Evolutionary conservation across 2,797 vertebrate species (phyloP).

Genomic region (Nothura maculosa): DNA sequence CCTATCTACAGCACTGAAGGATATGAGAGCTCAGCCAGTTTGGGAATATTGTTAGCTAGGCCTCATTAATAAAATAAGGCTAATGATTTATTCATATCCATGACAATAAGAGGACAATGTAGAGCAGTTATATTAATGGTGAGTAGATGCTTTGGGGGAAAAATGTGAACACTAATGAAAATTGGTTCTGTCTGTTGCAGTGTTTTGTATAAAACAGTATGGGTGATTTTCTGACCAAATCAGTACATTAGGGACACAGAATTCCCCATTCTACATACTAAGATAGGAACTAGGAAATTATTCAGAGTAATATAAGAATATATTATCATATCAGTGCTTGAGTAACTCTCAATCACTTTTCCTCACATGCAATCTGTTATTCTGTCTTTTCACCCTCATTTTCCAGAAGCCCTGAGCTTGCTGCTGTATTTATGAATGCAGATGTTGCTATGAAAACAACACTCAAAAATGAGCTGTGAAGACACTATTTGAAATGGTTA

Average conservation of each 20-base stretch:
- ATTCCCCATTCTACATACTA: slow-evolving; percentile 59
- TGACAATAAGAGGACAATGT: slow-evolving; percentile 80
- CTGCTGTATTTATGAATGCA: slow-evolving; percentile 69
- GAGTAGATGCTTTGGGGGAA: slow-evolving; percentile 72
- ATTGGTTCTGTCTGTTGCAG: slow-evolving; percentile 61
- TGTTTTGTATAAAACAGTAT: slow-evolving; percentile 49
- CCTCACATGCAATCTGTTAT: slow-evolving; percentile 59
- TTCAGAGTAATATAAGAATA: slow-evolving; percentile 58
- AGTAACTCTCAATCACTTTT: slow-evolving; percentile 47
- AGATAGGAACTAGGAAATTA: slow-evolving; percentile 53
- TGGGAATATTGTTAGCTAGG: slow-evolving; percentile 75
- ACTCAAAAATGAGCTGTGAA: slow-evolving; percentile 43
- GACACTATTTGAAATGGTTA: slow-evolving; percentile 23
- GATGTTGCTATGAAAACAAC: slow-evolving; percentile 66
- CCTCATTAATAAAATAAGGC: slow-evolving; percentile 84
- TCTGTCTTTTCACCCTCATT: slow-evolving; percentile 61
- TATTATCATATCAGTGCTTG: slow-evolving; percentile 40
- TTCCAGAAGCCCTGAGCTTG: slow-evolving; percentile 63
- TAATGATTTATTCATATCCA: slow-evolving; percentile 84
- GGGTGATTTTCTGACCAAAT: slow-evolving; percentile 67
- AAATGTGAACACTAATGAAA: slow-evolving; percentile 56
- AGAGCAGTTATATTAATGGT: slow-evolving; percentile 68
- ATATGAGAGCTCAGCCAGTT: slow-evolving; percentile 60
- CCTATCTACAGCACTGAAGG: slow-evolving; percentile 45
- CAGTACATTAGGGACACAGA: slow-evolving; percentile 51